A percentile compares a stretch with the other conserved stretches of the same genome.
Conservation (phyloP, 2,888 invertebrate genomes). For the Geotrupes spiniger region DNA sequence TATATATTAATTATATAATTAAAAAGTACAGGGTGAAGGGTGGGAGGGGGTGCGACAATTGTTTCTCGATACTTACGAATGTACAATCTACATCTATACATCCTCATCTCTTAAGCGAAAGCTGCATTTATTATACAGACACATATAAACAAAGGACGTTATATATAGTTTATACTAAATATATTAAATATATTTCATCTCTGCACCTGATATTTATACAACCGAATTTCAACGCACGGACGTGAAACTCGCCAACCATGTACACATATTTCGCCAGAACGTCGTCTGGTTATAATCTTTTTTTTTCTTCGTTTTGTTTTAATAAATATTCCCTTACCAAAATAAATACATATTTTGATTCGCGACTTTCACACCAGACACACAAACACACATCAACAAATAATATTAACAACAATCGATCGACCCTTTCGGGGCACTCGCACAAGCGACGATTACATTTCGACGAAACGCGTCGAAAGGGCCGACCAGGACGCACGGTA, state of each 20-base stretch:
- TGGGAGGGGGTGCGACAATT: conserved; percentile 28
- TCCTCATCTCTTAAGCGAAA: conserved; percentile 32
- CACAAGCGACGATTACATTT: too few relatives aligned
- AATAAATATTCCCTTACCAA: conserved; percentile 27
- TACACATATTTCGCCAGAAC: conserved; percentile 8
- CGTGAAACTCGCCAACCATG: conserved; percentile 17
- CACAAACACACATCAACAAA: conserved; percentile 38
- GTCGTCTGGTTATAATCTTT: conserved; percentile 12
- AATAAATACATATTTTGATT: conserved; percentile 29
- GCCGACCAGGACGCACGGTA: conserved; percentile 9
- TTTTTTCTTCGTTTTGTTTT: conserved; percentile 6
- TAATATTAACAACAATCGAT: conserved; percentile 39
- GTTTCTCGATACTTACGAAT: conserved; percentile 23
- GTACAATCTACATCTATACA: conserved; percentile 33
- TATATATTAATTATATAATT: conserved; percentile 27
- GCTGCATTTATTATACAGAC: conserved; percentile 37
- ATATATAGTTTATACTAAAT: conserved; percentile 26
- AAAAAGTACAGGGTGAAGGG: conserved; percentile 27
- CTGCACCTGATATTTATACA: conserved; percentile 26
- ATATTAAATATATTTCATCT: conserved; percentile 31
- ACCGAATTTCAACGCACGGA: conserved; percentile 14
- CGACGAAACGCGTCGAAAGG: too few relatives aligned
- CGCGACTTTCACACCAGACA: conserved; percentile 36
- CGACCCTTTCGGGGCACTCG: too few relatives aligned
- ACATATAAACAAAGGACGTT: conserved; percentile 38